Percentiles rank a stretch among this genome's conserved stretches.
phyloP scores from a whole-genome alignment of 2,113 vertebrate species.

The Chionomys nivalis region DNA sequence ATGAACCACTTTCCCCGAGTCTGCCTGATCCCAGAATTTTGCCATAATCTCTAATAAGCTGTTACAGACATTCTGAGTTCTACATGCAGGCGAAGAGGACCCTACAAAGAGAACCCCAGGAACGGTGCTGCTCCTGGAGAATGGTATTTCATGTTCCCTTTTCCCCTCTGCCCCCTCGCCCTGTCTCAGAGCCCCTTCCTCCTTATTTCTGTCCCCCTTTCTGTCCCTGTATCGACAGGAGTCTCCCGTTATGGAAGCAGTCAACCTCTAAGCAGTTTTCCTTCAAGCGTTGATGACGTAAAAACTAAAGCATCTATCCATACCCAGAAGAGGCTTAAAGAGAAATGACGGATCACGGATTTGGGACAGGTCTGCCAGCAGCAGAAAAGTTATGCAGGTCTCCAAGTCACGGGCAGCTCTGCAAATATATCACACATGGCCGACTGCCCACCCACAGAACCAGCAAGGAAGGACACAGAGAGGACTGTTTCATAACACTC shows the following conservation, averaged over 20 bases:
- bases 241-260: neutral
- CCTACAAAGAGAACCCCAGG: neutral
- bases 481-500: neutral
- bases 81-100: neutral
- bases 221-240: neutral
- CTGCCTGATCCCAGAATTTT: neutral
- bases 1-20: neutral
- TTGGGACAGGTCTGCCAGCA: neutral
- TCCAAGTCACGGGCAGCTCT: neutral
- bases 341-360: neutral
- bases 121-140: neutral
- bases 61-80: neutral
- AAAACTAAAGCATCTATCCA: neutral
- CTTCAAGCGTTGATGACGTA: conserved; percentile 14
- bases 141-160: neutral
- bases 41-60: neutral
- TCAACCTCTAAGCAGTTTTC: neutral
- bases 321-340: conserved; percentile 22
- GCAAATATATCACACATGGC: neutral
- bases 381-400: neutral
- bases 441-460: neutral
- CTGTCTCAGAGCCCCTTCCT: neutral
- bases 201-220: neutral
- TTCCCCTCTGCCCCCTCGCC: too few relatives aligned
- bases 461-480: conserved; percentile 38